Conservation (phyloP, 1,140 invertebrate species). For the Helicoverpa armigera region DNA sequence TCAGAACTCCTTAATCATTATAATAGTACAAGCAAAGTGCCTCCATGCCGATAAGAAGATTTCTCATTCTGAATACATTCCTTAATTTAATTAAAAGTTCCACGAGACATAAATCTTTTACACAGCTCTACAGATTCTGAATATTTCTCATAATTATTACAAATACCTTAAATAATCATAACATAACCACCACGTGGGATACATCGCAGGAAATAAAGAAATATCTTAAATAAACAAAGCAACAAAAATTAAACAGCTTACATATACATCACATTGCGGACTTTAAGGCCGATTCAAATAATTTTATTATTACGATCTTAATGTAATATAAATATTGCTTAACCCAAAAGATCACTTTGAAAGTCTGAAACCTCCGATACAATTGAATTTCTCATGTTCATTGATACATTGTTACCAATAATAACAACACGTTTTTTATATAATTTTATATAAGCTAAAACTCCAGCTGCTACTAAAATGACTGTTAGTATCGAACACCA, state of each 20-base stretch:
- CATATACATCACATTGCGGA: neutral
- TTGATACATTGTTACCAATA: slow-evolving; percentile 48
- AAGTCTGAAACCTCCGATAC: slow-evolving; percentile 59
- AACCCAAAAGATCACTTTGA: slow-evolving; percentile 61
- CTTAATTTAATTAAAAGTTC: too few species aligned
- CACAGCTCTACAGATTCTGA: too few species aligned
- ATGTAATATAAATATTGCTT: neutral
- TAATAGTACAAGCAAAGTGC: neutral
- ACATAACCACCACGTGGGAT: too few species aligned
- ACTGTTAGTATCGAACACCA: slow-evolving; percentile 33
- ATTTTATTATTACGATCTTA: neutral
- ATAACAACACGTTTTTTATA: neutral
- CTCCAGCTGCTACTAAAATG: neutral
- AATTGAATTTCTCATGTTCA: slow-evolving; percentile 61
- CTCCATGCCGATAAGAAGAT: too few species aligned
- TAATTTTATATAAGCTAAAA: slow-evolving; percentile 19
- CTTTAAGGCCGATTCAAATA: neutral
- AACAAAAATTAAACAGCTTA: neutral
- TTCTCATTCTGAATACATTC: too few species aligned
- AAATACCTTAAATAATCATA: too few species aligned
- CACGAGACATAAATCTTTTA: too few species aligned
- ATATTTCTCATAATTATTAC: too few species aligned
- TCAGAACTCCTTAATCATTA: neutral
- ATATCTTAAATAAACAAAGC: neutral
- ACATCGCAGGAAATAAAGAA: too few species aligned